Conservation (phyloP, 2,797 vertebrate genomes). For the Rallus crepitans region DNA sequence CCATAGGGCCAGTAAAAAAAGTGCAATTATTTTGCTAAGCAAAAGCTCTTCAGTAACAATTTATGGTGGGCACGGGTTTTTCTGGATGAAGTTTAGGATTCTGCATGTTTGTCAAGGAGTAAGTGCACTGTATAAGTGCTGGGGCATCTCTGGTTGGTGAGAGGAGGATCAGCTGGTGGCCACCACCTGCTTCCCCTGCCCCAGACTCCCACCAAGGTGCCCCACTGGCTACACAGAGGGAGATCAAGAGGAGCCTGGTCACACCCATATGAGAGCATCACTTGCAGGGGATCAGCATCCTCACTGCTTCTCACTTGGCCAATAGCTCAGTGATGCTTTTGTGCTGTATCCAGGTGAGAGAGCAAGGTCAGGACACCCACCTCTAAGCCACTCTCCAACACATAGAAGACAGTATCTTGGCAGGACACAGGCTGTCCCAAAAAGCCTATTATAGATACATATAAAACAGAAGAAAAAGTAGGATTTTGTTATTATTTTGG, state of each 20-base stretch:
- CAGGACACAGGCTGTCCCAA: background rate
- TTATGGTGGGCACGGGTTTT: background rate
- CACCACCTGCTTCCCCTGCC: background rate
- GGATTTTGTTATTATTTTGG: background rate
- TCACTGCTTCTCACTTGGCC: background rate
- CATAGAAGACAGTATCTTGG: background rate
- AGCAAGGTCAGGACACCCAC: background rate
- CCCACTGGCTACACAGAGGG: background rate
- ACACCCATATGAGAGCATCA: fast-evolving
- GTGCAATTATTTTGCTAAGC: background rate
- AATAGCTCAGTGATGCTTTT: background rate
- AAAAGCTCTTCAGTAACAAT: background rate
- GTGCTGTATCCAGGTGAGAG: background rate
- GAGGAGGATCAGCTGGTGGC: background rate
- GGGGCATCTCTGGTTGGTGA: background rate
- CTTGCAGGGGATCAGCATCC: background rate
- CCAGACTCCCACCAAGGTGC: background rate
- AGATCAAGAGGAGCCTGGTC: background rate
- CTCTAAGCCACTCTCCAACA: background rate
- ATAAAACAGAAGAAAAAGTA: background rate
- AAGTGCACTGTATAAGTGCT: background rate
- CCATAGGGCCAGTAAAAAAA: background rate
- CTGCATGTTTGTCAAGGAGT: background rate
- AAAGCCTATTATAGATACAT: background rate
- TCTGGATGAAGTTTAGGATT: background rate